phyloP scores from a whole-genome alignment of 1,140 invertebrate genomes.

The Cydia splendana region DNA sequence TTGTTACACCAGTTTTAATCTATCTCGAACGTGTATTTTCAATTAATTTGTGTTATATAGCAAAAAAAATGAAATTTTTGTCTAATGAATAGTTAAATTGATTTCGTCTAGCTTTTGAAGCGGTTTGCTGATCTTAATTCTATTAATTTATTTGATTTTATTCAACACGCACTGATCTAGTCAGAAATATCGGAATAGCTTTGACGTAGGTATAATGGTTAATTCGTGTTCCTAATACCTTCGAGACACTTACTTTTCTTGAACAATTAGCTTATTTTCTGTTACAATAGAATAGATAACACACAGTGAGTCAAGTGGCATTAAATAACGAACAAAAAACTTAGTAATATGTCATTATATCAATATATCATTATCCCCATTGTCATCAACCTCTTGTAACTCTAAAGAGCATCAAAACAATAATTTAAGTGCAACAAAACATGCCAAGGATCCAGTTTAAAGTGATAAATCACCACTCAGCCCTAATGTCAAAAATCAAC shows the following conservation, averaged over 20 bases:
- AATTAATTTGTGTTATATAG: background rate
- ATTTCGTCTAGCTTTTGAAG: too few species aligned
- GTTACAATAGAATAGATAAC: background rate
- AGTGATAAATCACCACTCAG: slow-evolving; percentile 52
- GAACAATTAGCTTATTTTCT: too few species aligned
- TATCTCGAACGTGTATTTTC: slow-evolving; percentile 1
- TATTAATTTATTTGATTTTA: too few species aligned
- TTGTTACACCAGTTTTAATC: slow-evolving; percentile 10
- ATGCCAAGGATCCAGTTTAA: slow-evolving; percentile 50
- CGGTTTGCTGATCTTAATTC: too few species aligned
- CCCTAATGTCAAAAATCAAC: slow-evolving; percentile 51
- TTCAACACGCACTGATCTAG: too few species aligned
- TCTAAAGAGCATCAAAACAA: slow-evolving; percentile 19
- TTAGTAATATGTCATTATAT: too few species aligned
- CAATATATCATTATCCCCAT: background rate
- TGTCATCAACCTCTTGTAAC: background rate
- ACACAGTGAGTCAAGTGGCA: background rate
- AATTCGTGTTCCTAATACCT: too few species aligned
- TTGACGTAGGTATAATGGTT: too few species aligned
- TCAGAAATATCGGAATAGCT: too few species aligned
- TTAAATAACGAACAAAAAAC: background rate
- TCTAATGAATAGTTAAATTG: too few species aligned
- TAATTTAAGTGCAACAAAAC: slow-evolving; percentile 53
- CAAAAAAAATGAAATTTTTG: background rate
- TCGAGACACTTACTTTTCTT: too few species aligned